Conservation (phyloP, 2,113 vertebrate species). For the Melanocharis versteri region DNA sequence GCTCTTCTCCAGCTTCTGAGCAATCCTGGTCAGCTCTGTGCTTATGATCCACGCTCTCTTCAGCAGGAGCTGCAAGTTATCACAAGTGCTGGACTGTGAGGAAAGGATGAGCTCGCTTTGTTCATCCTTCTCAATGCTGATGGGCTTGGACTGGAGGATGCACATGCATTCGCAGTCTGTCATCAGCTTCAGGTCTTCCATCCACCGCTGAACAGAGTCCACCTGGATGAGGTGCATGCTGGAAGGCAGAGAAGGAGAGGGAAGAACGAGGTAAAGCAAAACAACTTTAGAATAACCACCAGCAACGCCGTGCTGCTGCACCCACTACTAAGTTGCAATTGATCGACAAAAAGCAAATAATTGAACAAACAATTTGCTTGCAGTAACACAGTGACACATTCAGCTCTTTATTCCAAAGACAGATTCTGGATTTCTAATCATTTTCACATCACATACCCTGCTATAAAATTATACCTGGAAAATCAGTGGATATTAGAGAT, state of each 20-base stretch:
- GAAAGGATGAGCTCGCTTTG: slow-evolving; percentile 85
- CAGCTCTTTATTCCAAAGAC: neutral
- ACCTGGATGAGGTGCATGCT: slow-evolving; percentile 88
- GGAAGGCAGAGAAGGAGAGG: neutral
- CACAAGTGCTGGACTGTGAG: slow-evolving; percentile 72
- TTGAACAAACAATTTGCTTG: neutral
- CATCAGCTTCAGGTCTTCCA: slow-evolving; percentile 96
- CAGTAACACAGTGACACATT: fast-evolving
- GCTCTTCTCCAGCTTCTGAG: slow-evolving; percentile 89
- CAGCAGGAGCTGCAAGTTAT: slow-evolving; percentile 87
- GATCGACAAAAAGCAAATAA: neutral
- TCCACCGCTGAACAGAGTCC: slow-evolving; percentile 97
- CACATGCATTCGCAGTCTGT: slow-evolving; percentile 98
- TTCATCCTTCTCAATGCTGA: slow-evolving; percentile 86
- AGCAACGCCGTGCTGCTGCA: neutral
- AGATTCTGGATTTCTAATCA: neutral
- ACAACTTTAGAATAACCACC: neutral
- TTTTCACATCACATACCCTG: fast-evolving
- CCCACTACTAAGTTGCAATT: neutral
- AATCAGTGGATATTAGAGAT: neutral
- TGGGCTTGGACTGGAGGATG: slow-evolving; percentile 94
- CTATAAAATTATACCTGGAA: neutral
- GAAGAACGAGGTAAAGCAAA: neutral
- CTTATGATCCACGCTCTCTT: slow-evolving; percentile 92
- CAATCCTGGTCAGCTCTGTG: slow-evolving; percentile 90